phyloP scores from a whole-genome alignment of 1,140 invertebrate species.

The Oreohelix idahoensis region DNA sequence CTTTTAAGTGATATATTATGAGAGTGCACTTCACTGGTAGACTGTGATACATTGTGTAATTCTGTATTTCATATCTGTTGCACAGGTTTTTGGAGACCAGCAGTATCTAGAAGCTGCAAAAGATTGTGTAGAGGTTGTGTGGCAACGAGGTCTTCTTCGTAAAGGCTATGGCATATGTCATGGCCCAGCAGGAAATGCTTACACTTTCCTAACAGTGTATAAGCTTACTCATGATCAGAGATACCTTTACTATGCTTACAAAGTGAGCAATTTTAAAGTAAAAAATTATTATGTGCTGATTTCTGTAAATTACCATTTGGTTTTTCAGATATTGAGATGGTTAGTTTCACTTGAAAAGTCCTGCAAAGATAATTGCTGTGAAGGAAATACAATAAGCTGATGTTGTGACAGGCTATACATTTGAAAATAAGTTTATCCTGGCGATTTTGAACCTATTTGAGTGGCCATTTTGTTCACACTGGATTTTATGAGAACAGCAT shows the following conservation, averaged over 20 bases:
- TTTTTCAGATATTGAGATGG: too few species aligned
- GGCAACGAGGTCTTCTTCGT: constrained; percentile 86
- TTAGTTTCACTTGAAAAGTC: too few species aligned
- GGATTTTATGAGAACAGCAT: too few species aligned
- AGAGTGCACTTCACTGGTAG: background rate
- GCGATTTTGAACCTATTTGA: too few species aligned
- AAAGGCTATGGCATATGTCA: constrained; percentile 95
- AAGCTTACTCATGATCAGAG: constrained; percentile 82
- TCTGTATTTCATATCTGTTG: background rate
- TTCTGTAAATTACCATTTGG: too few species aligned
- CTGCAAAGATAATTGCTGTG: too few species aligned
- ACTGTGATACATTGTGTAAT: background rate
- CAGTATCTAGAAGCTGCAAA: constrained; percentile 84
- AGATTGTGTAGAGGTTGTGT: constrained; percentile 84
- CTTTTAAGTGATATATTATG: too few species aligned
- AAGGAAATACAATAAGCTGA: too few species aligned
- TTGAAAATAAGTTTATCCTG: too few species aligned
- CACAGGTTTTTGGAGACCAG: constrained; percentile 79
- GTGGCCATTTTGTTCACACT: too few species aligned
- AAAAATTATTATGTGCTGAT: too few species aligned
- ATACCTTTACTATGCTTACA: constrained; percentile 82
- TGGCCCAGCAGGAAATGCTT: constrained; percentile 92
- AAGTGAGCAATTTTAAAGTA: constrained; percentile 59
- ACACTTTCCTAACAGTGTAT: constrained; percentile 87
- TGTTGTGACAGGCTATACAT: too few species aligned